Base-by-base conservation (phyloP, 2,888 invertebrate species). In the Acrocyrtus sp. region DNA sequence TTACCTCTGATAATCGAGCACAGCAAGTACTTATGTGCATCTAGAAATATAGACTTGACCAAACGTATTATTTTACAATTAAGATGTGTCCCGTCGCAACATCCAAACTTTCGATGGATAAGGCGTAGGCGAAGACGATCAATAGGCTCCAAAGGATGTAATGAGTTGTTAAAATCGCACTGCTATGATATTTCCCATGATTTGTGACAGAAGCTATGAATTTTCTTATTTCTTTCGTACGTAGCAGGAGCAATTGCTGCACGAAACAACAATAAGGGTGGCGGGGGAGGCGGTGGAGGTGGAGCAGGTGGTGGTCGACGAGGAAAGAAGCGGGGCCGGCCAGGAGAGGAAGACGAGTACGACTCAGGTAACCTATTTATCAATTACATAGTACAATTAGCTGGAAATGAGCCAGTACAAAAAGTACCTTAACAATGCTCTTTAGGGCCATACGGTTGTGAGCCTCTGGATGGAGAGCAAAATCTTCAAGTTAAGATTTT, bases 51-150 rank as follows among this genome's bases (percentile, higher is more conserved):
- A n/a, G n/a, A n/a, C n/a, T n/a, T n/a, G n/a, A n/a, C n/a, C n/a
- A n/a, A n/a, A n/a, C n/a, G n/a, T n/a, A n/a, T n/a, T n/a, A n/a
- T n/a, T n/a, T n/a, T n/a, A n/a, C n/a, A n/a, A n/a, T n/a, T n/a
- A 81, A 90, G 90, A 82, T 96, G 96, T 82, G 87, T 91, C 0
- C 88, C 91, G 0, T 95, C 93, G 5, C 92, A 94, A 82, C 96
- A 96, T 85, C 96, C 96, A 0, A 87, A 94, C 10, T 88, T 95
- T 41, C 87, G 94, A 56, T 94, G 93, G 92, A 76, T 74, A 47
- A 60, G 74, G 19, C 39, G 60, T 50, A 24, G 66, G 34, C 62
- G 73, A 57, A 62, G 27, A 29, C 61, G 70, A 21, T 63, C 63
- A 6, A 70, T 70, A 24, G 70, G 70, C 6, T 70, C 61, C 10